Percentiles rank a stretch among this genome's conserved stretches.
Evolutionary conservation across 2,888 invertebrate species (phyloP).

Genomic region (Yponomeuta evonymella): DNA sequence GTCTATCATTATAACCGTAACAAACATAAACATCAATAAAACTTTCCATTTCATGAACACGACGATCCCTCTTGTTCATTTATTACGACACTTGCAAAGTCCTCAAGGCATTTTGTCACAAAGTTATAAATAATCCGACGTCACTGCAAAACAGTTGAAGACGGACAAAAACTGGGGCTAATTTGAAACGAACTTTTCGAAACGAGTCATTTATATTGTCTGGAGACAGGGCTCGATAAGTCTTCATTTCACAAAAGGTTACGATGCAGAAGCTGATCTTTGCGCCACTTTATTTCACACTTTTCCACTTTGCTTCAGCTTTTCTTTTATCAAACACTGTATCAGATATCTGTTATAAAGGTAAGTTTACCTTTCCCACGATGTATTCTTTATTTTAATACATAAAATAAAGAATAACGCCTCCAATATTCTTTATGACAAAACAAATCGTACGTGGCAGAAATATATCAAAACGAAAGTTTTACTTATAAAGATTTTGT

Average conservation of each 20-base stretch:
- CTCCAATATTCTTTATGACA: too few species aligned
- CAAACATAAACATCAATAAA: neutral
- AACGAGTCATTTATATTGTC: conserved; percentile 5
- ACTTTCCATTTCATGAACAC: neutral
- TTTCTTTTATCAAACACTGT: too few species aligned
- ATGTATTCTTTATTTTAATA: too few species aligned
- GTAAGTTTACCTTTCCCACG: too few species aligned
- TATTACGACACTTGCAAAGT: neutral
- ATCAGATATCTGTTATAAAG: too few species aligned
- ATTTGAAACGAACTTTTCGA: neutral
- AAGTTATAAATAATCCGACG: neutral
- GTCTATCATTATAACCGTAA: neutral
- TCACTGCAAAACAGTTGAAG: conserved; percentile 4
- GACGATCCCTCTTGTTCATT: neutral
- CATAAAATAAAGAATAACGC: too few species aligned
- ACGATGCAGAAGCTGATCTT: neutral
- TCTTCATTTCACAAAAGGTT: neutral
- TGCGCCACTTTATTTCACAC: neutral
- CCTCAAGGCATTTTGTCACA: neutral
- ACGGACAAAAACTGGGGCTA: neutral
- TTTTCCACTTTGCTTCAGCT: too few species aligned
- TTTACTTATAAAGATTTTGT: neutral
- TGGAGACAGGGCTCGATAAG: neutral
- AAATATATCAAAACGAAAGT: neutral
- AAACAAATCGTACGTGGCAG: too few species aligned